Evolutionary conservation across 2,888 invertebrate genomes (phyloP), one percentile per base, ranked within the genome.

Genomic region (Pemphredon lugubris): DNA sequence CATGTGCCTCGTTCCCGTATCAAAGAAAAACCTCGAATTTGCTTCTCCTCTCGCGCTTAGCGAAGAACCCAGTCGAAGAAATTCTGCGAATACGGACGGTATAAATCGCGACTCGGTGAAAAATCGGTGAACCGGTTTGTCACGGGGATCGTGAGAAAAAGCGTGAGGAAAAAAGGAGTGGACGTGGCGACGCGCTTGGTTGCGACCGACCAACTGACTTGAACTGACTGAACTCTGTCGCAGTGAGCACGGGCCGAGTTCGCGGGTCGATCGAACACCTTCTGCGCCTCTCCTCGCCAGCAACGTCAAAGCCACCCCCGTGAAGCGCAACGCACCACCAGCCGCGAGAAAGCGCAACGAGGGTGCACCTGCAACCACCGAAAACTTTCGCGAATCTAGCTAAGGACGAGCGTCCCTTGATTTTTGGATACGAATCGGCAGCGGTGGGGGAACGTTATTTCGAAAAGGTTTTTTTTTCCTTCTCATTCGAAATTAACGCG

Each of bases 241-340:
- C 88, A 88, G 86, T 87, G 84, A 84, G 81, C 79, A 75, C 78
- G 64, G 79, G 76, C 75, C 74, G 58, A 65, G 34, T 74, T 65
- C 71, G 73, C 79, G 85, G 87, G 85, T 87, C 87, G 87, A 88
- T 88, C 87, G 87, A 87, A 87, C 85, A 82, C 79, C 64, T 77
- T 81, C 80, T 83, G 79, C 82, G 77, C 79, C 70, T 72, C 77
- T 74, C 73, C 74, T 67, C 78, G 73, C 67, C 70, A 69, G 63
- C 75, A 54, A 47, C 61, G 9, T 6, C 65, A 51, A 70, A 67
- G 26, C 70, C 69, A 61, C 55, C 72, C 58, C 42, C 57, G 30
- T 47, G 63, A 57, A 42, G 39, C 55, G 58, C 63, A 66, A 70
- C 54, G 63, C 69, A 73, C 59, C 65, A 32, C 20, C 9, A n/a